phyloP scores from a whole-genome alignment of 2,113 vertebrate species.

The Cyprinus carpio region DNA sequence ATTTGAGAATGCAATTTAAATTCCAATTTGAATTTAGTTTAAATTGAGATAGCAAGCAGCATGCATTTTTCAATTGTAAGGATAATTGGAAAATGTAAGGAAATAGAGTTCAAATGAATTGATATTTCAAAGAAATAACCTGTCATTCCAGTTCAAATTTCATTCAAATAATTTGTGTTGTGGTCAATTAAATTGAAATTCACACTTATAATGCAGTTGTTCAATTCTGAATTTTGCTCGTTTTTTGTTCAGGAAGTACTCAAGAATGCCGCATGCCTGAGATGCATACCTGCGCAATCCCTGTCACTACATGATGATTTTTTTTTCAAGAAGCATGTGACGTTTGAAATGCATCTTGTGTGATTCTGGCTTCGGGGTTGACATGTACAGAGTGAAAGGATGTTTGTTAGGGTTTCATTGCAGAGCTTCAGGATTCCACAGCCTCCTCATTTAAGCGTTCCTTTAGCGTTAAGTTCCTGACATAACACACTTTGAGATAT shows the following conservation, averaged over 20 bases:
- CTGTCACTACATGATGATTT: constrained; percentile 63
- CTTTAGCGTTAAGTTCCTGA: constrained; percentile 24
- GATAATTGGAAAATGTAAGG: not conserved
- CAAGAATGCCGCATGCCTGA: not conserved
- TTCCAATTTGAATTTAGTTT: not conserved
- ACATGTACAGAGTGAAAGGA: constrained; percentile 57
- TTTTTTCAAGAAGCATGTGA: constrained; percentile 70
- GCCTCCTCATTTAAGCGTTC: not conserved
- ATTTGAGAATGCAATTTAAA: not conserved
- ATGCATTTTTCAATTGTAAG: not conserved
- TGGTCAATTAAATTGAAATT: not conserved
- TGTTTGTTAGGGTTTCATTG: constrained; percentile 51
- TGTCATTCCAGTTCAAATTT: not conserved
- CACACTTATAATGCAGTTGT: not conserved
- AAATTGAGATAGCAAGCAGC: not conserved
- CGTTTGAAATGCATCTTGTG: constrained; percentile 71
- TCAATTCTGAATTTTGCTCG: not conserved
- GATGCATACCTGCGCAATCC: constrained; percentile 3
- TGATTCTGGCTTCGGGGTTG: constrained; percentile 65
- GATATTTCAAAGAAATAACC: not conserved
- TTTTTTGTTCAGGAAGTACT: not conserved
- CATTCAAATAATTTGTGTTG: not conserved
- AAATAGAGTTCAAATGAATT: not conserved
- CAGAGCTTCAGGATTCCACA: not conserved
- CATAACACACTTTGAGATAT: not conserved